These are phyloP conservation scores for Peromyscus aztecus DNA, from an alignment of 2,797 vertebrate species.

Conservation along the genomic window DNA sequence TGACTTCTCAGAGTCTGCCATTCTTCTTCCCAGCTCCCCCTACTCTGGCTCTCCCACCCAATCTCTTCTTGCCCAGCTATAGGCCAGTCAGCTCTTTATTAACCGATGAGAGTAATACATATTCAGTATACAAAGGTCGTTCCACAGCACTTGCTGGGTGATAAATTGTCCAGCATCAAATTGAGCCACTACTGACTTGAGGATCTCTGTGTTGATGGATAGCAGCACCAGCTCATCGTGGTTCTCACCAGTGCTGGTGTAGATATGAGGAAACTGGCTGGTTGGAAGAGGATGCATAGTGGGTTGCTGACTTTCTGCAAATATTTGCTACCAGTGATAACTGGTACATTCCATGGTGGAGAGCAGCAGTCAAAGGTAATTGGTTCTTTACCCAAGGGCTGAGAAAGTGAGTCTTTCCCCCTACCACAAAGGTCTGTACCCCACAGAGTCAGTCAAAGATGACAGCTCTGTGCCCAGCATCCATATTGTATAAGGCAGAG, in stretches of 20 bases:
- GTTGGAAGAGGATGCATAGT: constrained; percentile 95
- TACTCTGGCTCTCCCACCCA: too few species aligned
- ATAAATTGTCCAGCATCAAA: constrained; percentile 97
- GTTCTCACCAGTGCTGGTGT: constrained; percentile 94
- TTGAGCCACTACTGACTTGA: constrained; percentile 96
- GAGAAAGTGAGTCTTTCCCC: background rate
- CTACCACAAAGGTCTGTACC: background rate
- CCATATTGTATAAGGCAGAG: background rate
- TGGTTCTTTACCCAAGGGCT: background rate
- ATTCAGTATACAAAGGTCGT: too few species aligned
- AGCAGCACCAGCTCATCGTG: constrained; percentile 96
- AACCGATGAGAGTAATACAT: too few species aligned
- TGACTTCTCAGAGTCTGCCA: too few species aligned
- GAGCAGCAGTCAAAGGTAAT: background rate
- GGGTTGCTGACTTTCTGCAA: constrained; percentile 98
- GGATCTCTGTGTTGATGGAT: constrained; percentile 96
- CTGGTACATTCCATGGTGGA: background rate
- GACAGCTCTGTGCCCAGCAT: background rate
- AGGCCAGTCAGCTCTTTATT: too few species aligned
- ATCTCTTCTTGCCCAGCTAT: too few species aligned
- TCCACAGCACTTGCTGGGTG: constrained; percentile 89
- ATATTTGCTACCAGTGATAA: constrained; percentile 91
- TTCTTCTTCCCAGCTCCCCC: too few species aligned
- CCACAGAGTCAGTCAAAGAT: background rate
- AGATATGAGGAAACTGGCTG: constrained; percentile 94